phyloP scores from a whole-genome alignment of 1,140 invertebrate genomes.

The Diachasma alloeum region DNA sequence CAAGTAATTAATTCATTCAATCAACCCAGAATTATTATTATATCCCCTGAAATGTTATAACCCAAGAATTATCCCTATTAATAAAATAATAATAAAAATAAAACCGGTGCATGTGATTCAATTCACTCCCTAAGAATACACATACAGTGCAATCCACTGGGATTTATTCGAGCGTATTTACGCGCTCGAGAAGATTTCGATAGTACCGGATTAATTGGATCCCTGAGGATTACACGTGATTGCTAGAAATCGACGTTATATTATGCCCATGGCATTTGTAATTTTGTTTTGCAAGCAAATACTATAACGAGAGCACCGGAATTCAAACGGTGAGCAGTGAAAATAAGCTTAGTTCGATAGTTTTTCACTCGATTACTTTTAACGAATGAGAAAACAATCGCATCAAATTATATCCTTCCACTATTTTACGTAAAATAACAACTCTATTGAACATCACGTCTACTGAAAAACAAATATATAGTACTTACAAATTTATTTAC shows the following conservation, averaged over 20 bases:
- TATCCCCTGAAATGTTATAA: background rate
- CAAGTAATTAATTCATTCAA: background rate
- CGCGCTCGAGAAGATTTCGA: conserved; percentile 20
- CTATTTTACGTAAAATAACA: background rate
- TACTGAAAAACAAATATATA: no score
- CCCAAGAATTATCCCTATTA: background rate
- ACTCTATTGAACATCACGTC: background rate
- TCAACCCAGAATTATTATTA: no score
- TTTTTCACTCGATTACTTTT: background rate
- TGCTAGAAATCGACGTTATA: background rate
- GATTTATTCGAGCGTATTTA: conserved; percentile 25
- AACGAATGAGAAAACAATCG: background rate
- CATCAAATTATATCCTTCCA: background rate
- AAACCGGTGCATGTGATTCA: background rate
- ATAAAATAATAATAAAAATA: no score
- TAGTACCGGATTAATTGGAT: conserved; percentile 23
- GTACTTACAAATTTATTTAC: no score
- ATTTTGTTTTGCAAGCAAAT: background rate
- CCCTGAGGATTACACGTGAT: conserved; percentile 15
- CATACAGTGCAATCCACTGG: background rate
- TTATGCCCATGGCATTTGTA: background rate
- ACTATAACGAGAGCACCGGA: background rate
- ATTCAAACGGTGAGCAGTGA: background rate
- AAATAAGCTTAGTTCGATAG: background rate
- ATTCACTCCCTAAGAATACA: background rate